Conservation (phyloP, 2,113 vertebrate species). For the Coryphaenoides rupestris region DNA sequence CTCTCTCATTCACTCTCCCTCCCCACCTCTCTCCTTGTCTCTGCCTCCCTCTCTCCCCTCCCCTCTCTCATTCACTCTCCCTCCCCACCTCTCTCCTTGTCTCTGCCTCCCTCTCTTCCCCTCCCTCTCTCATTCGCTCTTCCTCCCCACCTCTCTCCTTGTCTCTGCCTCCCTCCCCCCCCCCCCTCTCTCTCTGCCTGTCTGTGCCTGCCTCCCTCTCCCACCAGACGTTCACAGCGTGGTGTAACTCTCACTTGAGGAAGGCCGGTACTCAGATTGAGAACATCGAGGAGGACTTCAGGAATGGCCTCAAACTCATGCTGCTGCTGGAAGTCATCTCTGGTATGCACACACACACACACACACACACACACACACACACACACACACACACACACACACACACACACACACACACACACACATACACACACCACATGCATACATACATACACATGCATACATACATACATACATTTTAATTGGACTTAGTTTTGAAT, state of each 20-base stretch:
- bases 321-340: conserved; percentile 91
- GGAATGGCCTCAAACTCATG: conserved; percentile 92
- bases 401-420: conserved; percentile 9
- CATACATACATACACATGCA: not conserved
- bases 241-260: conserved; percentile 92
- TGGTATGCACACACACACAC: conserved; percentile 59
- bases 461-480: not conserved
- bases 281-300: conserved; percentile 91
- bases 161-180: not conserved
- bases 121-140: not conserved
- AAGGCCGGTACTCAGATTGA: conserved; percentile 92
- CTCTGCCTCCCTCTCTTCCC: not conserved
- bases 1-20: too few species aligned
- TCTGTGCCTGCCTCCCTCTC: not conserved
- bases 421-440: conserved; percentile 2
- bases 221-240: conserved; percentile 87
- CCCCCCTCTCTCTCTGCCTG: too few species aligned
- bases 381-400: conserved; percentile 6
- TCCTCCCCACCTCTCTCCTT: not conserved
- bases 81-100: too few species aligned
- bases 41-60: not conserved
- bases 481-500: too few species aligned
- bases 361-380: conserved; percentile 11
- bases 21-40: too few species aligned
- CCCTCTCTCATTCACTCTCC: not conserved